Evolutionary conservation across 2,888 invertebrate genomes (phyloP), one percentile per base, ranked within the genome.

Genomic region (Bunonema sp.): DNA sequence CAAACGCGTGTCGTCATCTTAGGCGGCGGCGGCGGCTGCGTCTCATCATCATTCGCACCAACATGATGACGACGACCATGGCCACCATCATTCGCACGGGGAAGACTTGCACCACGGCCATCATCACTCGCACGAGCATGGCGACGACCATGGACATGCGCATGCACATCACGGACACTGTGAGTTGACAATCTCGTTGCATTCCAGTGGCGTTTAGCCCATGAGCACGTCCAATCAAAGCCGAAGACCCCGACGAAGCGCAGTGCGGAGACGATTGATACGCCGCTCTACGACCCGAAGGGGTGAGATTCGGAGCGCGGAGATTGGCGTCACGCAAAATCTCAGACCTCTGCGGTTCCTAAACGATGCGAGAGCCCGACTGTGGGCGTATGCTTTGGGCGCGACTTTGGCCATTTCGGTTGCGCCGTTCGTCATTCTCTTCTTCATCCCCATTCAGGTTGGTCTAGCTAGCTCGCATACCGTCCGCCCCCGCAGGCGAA

Each of bases 391-490:
- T 39, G 49, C 54, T 12, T 52, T 68, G 34, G 61, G 63, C 4
- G 84, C 93, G 1, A 97, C 97, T 0, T 70, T 89, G 7, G 75
- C 91, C 42, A 91, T 97, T 66, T 91, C 91, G 69, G 80, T 84
- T 40, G 87, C 86, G 4, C 97, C 97, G 0, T 88, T 87, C 69
- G 75, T 93, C 33, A 81, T 97, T 50, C 75, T 97, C 4, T 83
- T 86, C 66, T 78, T 88, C 46, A 86, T 97, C 58, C 91, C 91
- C 0, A 75, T 97, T 41, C 84, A 89, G 63, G 54, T 57, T 31
- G 16, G 37, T 24, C n/a, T 23, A 12, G n/a, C 7, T 10, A 12
- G n/a, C 16, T 7, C 3, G 2, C 38, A 16, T 19, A 10, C 15
- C 23, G 20, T 20, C 28, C 12, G n/a, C 22, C 5, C 2, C 35